Evolutionary conservation across 1,140 invertebrate genomes (phyloP), one percentile per base, ranked within the genome.

Genomic region (Goniozus legneri): DNA sequence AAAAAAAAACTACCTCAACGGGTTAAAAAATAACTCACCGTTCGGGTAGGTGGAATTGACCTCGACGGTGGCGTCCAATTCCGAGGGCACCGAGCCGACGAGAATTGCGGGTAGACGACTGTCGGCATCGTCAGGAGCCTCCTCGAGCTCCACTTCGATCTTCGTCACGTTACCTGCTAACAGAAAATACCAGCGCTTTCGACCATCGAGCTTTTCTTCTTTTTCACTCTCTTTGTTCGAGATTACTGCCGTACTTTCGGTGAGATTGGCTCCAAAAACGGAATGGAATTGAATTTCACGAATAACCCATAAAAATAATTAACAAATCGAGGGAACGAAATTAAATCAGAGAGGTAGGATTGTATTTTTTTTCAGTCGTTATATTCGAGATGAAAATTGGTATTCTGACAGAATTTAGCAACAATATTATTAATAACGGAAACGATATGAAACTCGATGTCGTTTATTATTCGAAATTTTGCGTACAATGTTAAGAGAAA

Each of bases 131-230:
- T 71, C 59, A 3, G 68, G 64, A 62, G 67, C 65, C 39, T 73
- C 70, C 35, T 69, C 57, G 4, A 71, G 60, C 61, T 66, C 66
- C 60, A 73, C 43, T 41, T 71, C 68, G 48, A 71, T 73, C 51
- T 71, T 69, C 31, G 69, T 73, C 63, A 73, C 63, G 63, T 69
- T 52, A 40, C 55, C 65, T 69, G 13, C n/a, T 32, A 50, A 45
- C 40, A 44, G 6, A 6, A 44, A 20, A 40, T 21, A 40, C 41
- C 34, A 18, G 3, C 3, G 6, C 18, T 33, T 4, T 40, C 34
- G n/a, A 27, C 27, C 0, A 2, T 7, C 14, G 3, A 12, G 20
- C 14, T 12, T 38, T 22, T 21, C 20, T 2, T 10, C 30, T 18
- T 2, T 45, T n/a, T 14, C n/a, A 15, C 16, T 27, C 30, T 14